phyloP scores from a whole-genome alignment of 2,113 vertebrate species.

The Ascaphus truei region DNA sequence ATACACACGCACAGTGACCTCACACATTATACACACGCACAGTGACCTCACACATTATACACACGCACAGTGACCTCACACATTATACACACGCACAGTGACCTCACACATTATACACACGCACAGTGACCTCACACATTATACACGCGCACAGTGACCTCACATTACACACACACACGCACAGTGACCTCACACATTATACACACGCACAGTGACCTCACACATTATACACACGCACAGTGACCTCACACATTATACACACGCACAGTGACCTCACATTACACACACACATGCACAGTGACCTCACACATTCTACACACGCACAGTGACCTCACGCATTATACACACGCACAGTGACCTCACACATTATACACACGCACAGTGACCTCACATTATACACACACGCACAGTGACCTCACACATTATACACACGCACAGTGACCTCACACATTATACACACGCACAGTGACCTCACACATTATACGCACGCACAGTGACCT shows the following conservation, averaged over 20 bases:
- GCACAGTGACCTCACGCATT: neutral
- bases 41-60: no score
- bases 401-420: neutral
- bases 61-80: neutral
- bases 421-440: neutral
- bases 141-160: neutral
- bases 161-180: neutral
- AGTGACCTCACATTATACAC: no score
- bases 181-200: constrained; percentile 73
- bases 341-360: neutral
- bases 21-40: constrained; percentile 83
- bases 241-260: neutral
- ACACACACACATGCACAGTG: constrained; percentile 80
- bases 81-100: neutral
- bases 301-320: no score
- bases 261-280: constrained; percentile 60
- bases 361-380: constrained; percentile 83
- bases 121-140: no score
- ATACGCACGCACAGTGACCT: neutral
- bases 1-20: neutral
- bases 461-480: no score
- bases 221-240: neutral
- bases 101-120: constrained; percentile 81
- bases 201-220: constrained; percentile 76
- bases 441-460: constrained; percentile 81